Evolutionary conservation across 2,113 vertebrate species (phyloP), one percentile per base, ranked within the genome.

Genomic region (Scomber scombrus): DNA sequence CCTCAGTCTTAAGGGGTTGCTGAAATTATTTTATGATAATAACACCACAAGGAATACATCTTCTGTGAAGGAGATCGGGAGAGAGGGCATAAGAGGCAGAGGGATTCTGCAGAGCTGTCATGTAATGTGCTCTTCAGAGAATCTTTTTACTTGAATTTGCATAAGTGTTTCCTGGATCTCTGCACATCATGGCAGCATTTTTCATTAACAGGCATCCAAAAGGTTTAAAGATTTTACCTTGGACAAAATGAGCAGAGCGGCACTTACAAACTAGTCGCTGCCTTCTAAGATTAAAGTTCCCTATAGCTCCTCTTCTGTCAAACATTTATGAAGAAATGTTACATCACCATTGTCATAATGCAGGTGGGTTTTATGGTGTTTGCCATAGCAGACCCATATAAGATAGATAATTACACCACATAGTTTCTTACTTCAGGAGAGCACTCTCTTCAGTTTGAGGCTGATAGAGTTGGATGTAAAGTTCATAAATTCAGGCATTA

Each of bases 21-120:
- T 10, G 2, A 45, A n/a, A 40, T 50, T 55, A n/a, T 57, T 69
- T 3, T 19, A 15, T 15, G 7, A 57, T 69, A 23, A 58, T n/a
- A 56, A 67, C 23, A 11, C 31, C 5, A 18, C 5, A 65, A 43
- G 11, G 26, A 70, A 46, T 13, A 19, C 3, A 13, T 57, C 43
- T 11, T 73, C 8, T 51, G 14, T 45, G 12, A 43, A 40, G 34
- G 34, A 40, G 34, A 40, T 40, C 7, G 11, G 51, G 18, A 61
- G 54, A 19, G 47, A 26, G 29, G 62, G 14, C 18, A 31, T 43
- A 26, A 81, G 58, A 57, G 16, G 29, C 43, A 64, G 55, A 58
- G 14, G 11, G 18, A 73, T 40, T 81, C 51, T 71, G 54, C 47
- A 61, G 49, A 72, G 75, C 29, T 81, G 23, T 66, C 46, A 78